Evolutionary conservation across 92 coral and sea anemone species (phyloP).

Genomic region (Palythoa caribaeorum): DNA sequence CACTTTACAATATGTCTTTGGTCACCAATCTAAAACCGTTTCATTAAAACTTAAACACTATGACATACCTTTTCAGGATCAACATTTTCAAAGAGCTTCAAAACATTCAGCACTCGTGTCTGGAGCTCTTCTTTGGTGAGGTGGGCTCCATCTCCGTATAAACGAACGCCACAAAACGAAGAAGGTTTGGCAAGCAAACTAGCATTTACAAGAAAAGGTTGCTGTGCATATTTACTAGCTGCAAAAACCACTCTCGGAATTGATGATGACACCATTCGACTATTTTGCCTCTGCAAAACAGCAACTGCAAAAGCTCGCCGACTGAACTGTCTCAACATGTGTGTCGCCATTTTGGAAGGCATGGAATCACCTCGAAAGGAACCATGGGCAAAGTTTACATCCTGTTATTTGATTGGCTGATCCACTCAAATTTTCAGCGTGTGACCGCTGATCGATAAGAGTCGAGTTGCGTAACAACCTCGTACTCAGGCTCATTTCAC

Average conservation of each 20-base stretch:
- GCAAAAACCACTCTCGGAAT: conserved; percentile 78
- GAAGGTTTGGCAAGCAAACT: conserved; percentile 61
- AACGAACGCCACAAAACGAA: conserved; percentile 61
- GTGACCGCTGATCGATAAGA: conserved; percentile 41
- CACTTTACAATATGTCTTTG: no score
- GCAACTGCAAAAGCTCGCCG: conserved; percentile 67
- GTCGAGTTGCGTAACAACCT: neutral
- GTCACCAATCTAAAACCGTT: neutral
- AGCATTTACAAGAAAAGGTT: conserved; percentile 67
- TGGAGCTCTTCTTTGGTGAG: conserved; percentile 83
- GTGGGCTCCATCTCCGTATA: conserved; percentile 77
- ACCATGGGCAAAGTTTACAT: conserved; percentile 60
- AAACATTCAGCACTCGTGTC: conserved; percentile 88
- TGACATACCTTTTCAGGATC: conserved; percentile 85
- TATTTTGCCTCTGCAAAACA: conserved; percentile 72
- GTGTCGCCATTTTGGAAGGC: conserved; percentile 92
- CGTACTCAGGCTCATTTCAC: no score
- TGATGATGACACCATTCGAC: conserved; percentile 77
- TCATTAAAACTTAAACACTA: no score
- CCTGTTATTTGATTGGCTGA: conserved; percentile 23
- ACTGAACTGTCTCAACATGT: conserved; percentile 86
- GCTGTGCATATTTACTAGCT: conserved; percentile 69
- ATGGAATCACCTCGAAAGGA: conserved; percentile 23
- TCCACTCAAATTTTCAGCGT: neutral
- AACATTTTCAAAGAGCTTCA: conserved; percentile 97